phyloP scores from a whole-genome alignment of 2,888 invertebrate species.

The Melieria picta region DNA sequence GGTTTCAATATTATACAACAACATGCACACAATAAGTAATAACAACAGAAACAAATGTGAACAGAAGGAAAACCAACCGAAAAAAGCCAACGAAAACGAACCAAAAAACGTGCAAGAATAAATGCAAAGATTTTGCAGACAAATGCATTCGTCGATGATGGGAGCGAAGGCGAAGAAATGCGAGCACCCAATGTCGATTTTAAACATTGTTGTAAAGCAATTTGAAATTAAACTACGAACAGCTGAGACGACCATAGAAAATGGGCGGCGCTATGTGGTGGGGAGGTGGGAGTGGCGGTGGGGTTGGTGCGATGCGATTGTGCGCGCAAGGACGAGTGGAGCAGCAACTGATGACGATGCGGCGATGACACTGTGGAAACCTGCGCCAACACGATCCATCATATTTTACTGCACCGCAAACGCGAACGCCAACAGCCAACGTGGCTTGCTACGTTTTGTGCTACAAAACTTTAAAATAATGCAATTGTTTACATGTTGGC shows the following conservation, averaged over 20 bases:
- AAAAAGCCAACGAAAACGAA: no score
- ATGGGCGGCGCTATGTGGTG: background rate
- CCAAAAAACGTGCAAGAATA: no score
- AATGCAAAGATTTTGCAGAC: no score
- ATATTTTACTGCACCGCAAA: constrained; percentile 25
- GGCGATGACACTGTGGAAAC: constrained; percentile 29
- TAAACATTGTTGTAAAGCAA: constrained; percentile 39
- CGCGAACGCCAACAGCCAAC: background rate
- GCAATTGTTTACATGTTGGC: no score
- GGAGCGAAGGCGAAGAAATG: background rate
- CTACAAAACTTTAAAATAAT: no score
- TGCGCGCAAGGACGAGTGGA: constrained; percentile 10
- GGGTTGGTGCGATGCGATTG: background rate
- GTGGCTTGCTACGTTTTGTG: no score
- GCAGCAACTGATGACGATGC: constrained; percentile 26
- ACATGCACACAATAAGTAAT: no score
- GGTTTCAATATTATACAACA: no score
- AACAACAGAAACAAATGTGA: no score
- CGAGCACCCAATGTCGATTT: constrained; percentile 34
- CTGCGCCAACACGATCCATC: constrained; percentile 39
- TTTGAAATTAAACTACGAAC: constrained; percentile 37
- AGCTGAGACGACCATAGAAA: constrained; percentile 34
- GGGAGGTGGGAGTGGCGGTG: background rate
- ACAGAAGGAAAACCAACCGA: no score
- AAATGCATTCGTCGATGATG: no score